Conservation (phyloP, 2,888 invertebrate genomes). For the Papilio elwesi region DNA sequence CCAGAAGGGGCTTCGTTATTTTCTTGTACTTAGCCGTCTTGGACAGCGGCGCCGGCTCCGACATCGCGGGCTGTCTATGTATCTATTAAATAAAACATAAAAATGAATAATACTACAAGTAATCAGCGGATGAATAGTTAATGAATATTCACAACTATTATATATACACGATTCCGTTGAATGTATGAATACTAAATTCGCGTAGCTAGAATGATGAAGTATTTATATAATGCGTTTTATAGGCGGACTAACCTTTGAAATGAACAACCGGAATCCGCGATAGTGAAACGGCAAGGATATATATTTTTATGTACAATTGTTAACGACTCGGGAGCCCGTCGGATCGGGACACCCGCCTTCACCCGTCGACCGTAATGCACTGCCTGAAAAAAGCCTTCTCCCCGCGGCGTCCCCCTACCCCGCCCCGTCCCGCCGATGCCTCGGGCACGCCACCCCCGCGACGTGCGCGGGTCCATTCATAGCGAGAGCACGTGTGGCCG, state of each 20-base stretch:
- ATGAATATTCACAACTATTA: neutral
- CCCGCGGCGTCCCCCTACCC: constrained; percentile 53
- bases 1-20: constrained; percentile 92
- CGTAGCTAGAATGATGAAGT: neutral
- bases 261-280: constrained; percentile 30
- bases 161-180: neutral
- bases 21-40: constrained; percentile 93
- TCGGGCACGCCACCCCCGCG: constrained; percentile 57
- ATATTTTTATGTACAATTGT: constrained; percentile 42
- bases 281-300: constrained; percentile 23
- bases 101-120: constrained; percentile 23
- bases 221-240: neutral
- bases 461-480: constrained; percentile 60
- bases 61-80: constrained; percentile 63
- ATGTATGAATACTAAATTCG: constrained; percentile 11
- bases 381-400: constrained; percentile 82
- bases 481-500: constrained; percentile 73
- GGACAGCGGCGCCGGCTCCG: constrained; percentile 86
- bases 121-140: constrained; percentile 1
- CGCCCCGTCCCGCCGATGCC: constrained; percentile 52
- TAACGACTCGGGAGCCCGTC: constrained; percentile 45
- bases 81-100: constrained; percentile 26
- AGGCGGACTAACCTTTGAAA: constrained; percentile 29
- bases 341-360: constrained; percentile 59
- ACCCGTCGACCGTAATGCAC: constrained; percentile 66